Evolutionary conservation across 2,888 invertebrate genomes (phyloP).

Genomic region (Petrolisthes manimaculis): DNA sequence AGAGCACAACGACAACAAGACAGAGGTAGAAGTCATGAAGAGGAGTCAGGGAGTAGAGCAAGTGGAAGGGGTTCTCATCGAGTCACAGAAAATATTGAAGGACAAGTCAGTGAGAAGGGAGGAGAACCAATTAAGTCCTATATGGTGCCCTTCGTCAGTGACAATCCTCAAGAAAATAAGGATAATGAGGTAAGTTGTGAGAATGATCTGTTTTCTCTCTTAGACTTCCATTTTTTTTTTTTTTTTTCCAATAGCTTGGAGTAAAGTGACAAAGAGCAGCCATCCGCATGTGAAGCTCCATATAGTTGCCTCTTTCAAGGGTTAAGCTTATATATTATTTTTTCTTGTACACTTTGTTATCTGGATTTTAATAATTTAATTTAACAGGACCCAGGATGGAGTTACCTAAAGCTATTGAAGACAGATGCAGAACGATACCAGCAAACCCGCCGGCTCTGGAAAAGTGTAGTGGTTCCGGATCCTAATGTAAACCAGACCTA

Average conservation of each 20-base stretch:
- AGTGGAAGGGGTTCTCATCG: no score
- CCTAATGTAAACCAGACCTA: slow-evolving; percentile 47
- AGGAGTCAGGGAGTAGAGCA: neutral
- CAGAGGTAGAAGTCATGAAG: neutral
- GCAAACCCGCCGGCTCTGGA: slow-evolving; percentile 30
- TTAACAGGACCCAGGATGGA: slow-evolving; percentile 41
- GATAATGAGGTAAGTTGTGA: neutral
- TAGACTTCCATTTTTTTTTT: neutral
- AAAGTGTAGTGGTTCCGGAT: slow-evolving; percentile 44
- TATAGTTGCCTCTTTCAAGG: neutral
- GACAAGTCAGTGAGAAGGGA: neutral
- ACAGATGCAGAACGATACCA: slow-evolving; percentile 49
- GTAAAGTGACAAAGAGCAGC: no score
- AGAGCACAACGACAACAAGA: neutral
- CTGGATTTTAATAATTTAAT: neutral
- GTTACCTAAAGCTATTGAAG: slow-evolving; percentile 12
- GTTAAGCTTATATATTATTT: neutral
- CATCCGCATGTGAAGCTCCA: neutral
- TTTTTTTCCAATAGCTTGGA: neutral
- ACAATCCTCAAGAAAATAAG: neutral
- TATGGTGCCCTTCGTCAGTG: neutral
- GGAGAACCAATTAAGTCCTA: neutral
- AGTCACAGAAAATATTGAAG: neutral
- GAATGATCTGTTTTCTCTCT: neutral
- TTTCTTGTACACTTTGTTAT: neutral